These are phyloP conservation scores for Phaonia tiefii DNA, from an alignment of 2,888 invertebrate genomes.

Conservation along the genomic window DNA sequence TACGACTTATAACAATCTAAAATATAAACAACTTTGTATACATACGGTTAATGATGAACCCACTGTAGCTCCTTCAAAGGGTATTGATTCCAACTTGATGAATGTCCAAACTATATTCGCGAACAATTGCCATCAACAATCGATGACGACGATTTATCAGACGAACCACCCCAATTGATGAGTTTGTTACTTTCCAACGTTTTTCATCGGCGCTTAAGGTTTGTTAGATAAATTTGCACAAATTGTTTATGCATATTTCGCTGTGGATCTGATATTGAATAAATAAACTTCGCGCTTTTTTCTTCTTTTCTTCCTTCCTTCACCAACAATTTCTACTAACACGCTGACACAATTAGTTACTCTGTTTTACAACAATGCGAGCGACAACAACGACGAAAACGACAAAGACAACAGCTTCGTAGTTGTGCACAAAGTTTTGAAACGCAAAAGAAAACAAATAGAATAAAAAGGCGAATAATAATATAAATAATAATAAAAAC, in stretches of 20 bases:
- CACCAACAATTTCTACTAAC: constrained; percentile 8
- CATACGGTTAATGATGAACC: constrained; percentile 49
- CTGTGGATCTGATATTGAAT: constrained; percentile 3
- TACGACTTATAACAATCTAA: no score
- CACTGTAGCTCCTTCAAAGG: constrained; percentile 11
- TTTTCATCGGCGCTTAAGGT: neutral
- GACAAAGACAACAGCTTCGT: neutral
- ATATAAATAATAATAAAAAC: constrained; percentile 48
- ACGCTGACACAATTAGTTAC: constrained; percentile 2
- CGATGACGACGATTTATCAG: no score
- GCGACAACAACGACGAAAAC: neutral
- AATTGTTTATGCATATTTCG: constrained; percentile 38
- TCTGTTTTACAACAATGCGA: neutral
- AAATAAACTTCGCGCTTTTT: constrained; percentile 59
- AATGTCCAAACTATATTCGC: no score
- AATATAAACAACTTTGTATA: constrained; percentile 14
- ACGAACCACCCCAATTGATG: no score
- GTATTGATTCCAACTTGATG: neutral
- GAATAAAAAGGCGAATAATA: constrained; percentile 42
- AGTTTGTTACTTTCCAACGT: constrained; percentile 2
- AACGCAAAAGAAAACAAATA: constrained; percentile 60
- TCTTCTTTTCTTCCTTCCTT: constrained; percentile 5
- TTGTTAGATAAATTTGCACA: neutral
- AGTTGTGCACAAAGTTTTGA: constrained; percentile 55
- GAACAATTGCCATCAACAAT: no score